Evolutionary conservation across 2,888 invertebrate genomes (phyloP), one percentile per base, ranked within the genome.

Genomic region (Orthosia gothica): DNA sequence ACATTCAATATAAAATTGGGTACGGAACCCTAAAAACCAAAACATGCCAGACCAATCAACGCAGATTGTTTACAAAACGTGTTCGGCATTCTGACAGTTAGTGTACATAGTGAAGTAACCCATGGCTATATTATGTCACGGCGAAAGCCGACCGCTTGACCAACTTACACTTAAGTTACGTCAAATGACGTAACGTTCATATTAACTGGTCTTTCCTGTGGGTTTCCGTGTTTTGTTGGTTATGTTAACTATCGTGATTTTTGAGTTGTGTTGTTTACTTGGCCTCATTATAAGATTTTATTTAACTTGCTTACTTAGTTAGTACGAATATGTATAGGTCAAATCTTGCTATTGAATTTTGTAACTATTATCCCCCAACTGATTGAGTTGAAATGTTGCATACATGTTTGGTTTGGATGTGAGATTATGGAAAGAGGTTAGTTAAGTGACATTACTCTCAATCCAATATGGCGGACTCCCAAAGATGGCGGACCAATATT

Each of bases 91-190:
- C 18, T 20, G 47, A 77, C 78, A 40, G 13, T 40, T n/a, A 45
- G n/a, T 15, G 55, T 4, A 23, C 3, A 1, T 0, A 13, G 32
- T 72, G 71, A 84, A 82, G 74, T 84, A 84, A 85, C 70, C 67
- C 73, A 76, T 76, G 32, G 70, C 12, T 57, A 15, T 47, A 55
- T 84, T 84, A 84, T 74, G 52, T 85, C 84, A 85, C 18, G 18
- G 72, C 72, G 84, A 84, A 85, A 84, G 84, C 72, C 47, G 81
- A 50, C 81, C 78, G 78, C 49, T 26, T 75, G 79, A 79, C 79
- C 81, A 74, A 79, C 76, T 64, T 80, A 9, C 32, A 23, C 57
- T 26, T 9, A 12, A 61, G 82, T 83, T 85, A 79, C 71, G 59
- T 65, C 50, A 32, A 9, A 0, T 72, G 70, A 85, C 63, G 76